Conservation (phyloP, 2,888 invertebrate genomes). For the Cenopis cana region DNA sequence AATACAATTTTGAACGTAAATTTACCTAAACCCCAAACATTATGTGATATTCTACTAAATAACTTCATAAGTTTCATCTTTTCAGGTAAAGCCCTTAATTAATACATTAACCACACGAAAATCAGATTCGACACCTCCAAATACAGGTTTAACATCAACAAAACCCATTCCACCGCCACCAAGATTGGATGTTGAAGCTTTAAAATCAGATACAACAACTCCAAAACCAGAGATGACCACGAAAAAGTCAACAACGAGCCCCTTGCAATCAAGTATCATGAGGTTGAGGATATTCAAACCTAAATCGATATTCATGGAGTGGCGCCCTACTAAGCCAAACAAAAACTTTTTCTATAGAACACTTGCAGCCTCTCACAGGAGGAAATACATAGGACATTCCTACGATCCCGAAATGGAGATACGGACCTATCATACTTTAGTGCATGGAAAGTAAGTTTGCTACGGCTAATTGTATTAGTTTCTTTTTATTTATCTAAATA, state of each 20-base stretch:
- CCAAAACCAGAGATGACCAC: neutral
- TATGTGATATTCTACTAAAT: too few relatives aligned
- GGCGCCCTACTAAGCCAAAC: slow-evolving; percentile 10
- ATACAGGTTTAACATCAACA: too few relatives aligned
- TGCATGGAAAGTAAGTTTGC: slow-evolving; percentile 10
- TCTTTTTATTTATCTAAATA: too few relatives aligned
- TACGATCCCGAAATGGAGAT: slow-evolving; percentile 7
- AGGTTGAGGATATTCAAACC: neutral
- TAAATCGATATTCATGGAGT: neutral
- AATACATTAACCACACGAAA: neutral
- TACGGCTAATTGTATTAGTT: too few relatives aligned
- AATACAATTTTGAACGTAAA: too few relatives aligned
- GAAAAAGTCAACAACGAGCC: neutral
- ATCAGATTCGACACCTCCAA: neutral
- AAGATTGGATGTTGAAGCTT: neutral
- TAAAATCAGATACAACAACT: neutral
- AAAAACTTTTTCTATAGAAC: slow-evolving; percentile 2
- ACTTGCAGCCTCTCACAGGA: neutral
- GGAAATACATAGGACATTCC: neutral
- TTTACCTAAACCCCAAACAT: too few relatives aligned
- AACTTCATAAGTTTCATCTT: neutral
- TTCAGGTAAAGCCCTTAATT: neutral
- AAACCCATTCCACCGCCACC: neutral
- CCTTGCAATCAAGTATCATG: neutral
- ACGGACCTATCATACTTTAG: neutral